A percentile compares a stretch with the other conserved stretches of the same genome.
phyloP scores from a whole-genome alignment of 2,113 vertebrate genomes.

The Rhinichthys klamathensis region DNA sequence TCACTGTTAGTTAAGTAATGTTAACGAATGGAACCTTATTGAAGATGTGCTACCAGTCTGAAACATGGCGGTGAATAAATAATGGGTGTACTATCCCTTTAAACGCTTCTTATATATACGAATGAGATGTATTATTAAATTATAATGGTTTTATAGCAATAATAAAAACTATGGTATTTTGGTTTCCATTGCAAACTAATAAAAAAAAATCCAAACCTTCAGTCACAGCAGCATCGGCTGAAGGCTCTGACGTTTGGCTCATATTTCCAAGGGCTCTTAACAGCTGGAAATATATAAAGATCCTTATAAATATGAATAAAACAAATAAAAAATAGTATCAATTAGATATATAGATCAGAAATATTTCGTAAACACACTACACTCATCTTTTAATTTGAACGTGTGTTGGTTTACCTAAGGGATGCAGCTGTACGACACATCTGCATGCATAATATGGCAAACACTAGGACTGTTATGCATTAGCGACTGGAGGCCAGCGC shows the following conservation, averaged over 20 bases:
- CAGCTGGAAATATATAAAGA: constrained; percentile 49
- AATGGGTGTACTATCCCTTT: constrained; percentile 19
- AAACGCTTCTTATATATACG: not conserved
- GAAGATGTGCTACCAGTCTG: not conserved
- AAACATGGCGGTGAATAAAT: not conserved
- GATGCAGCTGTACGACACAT: constrained; percentile 26
- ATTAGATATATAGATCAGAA: not conserved
- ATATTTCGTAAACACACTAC: not conserved
- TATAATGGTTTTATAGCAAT: not conserved
- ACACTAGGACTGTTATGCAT: constrained; percentile 12
- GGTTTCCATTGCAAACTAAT: constrained; percentile 16
- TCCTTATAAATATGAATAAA: constrained; percentile 1
- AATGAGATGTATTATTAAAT: not conserved
- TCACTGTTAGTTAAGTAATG: too few relatives aligned
- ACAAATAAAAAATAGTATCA: not conserved
- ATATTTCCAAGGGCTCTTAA: constrained; percentile 65
- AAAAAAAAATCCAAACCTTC: constrained; percentile 72
- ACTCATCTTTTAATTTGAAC: not conserved
- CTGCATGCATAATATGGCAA: constrained; percentile 34
- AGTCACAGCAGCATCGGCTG: constrained; percentile 73
- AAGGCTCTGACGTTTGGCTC: constrained; percentile 77
- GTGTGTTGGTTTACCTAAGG: not conserved
- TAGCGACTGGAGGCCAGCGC: not conserved
- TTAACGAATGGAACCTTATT: too few relatives aligned
- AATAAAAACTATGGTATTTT: not conserved